Base-by-base conservation (phyloP, 1,140 invertebrate genomes). In the Cyphomyrmex costatus region DNA sequence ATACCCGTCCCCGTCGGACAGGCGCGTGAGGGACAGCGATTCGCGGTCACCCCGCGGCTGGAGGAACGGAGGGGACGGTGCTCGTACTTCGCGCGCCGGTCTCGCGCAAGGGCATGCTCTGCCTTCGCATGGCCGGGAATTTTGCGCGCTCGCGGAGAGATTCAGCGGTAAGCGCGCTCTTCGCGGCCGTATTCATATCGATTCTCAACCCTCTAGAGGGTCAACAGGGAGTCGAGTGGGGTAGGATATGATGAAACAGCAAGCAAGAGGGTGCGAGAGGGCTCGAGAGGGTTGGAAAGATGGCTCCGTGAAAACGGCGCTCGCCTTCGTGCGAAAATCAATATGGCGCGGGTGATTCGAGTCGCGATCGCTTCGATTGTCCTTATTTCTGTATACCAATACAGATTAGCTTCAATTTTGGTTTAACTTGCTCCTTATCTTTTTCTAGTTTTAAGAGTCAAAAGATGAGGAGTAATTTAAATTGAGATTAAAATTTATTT, bases 161-260 rank as follows among this genome's bases (percentile, higher is more conserved):
- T 88, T 90, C 58, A 73, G 63, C 63, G 24, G 60, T 2, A 36
- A 77, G 21, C 74, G 84, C 80, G 87, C 83, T n/a, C n/a, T 89
- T 90, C 91, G 91, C 92, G 92, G 89, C 88, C 89, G 88, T 87
- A 88, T 90, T 92, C 90, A 92, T 94, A 94, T 94, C 91, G 94
- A 94, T 94, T 92, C 90, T 66, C 89, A 86, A 88, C 86, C 85
- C 86, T 84, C 49, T 66, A 83, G 79, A 73, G 33, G 87, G 87
- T 84, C 88, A 68, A 84, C 68, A 74, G 63, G 76, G 51, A 88
- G 79, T 36, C 65, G 66, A 58, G 80, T 89, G 84, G 92, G 91
- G 89, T 85, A 60, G 88, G 73, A 66, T 70, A 85, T 66, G 60
- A 56, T 27, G 16, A 10, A 70, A 49, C 14, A 14, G 19, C 5